These are phyloP conservation scores for Dasypogon diadema DNA, from an alignment of 2,888 invertebrate genomes.

Conservation along the genomic window DNA sequence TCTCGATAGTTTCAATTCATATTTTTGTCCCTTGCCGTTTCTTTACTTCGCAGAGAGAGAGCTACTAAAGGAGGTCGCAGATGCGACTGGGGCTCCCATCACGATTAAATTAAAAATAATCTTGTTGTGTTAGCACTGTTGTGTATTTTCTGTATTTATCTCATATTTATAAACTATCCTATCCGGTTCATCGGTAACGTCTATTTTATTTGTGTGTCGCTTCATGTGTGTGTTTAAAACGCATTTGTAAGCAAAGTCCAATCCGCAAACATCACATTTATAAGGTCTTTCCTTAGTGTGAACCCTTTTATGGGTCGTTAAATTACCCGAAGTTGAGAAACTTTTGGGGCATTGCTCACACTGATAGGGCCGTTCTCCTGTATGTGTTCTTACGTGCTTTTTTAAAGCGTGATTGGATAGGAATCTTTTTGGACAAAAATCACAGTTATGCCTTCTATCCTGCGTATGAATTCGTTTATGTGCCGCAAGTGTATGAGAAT, in stretches of 20 bases:
- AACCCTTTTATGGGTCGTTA: slow-evolving; percentile 51
- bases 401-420: slow-evolving; percentile 52
- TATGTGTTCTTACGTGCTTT: slow-evolving; percentile 54
- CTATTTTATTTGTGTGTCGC: slow-evolving; percentile 18
- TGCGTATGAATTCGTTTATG: slow-evolving; percentile 54
- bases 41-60: too few species aligned
- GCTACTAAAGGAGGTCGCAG: too few species aligned
- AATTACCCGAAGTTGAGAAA: slow-evolving; percentile 53
- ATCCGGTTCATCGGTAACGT: background rate
- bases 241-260: slow-evolving; percentile 48
- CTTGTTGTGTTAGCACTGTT: too few species aligned
- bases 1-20: too few species aligned
- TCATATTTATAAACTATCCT: background rate
- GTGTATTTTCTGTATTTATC: background rate
- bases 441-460: slow-evolving; percentile 51
- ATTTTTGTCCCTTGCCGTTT: too few species aligned
- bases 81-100: too few species aligned
- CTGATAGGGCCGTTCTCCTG: slow-evolving; percentile 54
- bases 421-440: slow-evolving; percentile 51
- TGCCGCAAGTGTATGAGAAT: slow-evolving; percentile 53
- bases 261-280: slow-evolving; percentile 46
- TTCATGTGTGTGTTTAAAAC: slow-evolving; percentile 55
- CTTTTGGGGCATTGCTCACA: slow-evolving; percentile 51
- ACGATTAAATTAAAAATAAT: too few species aligned
- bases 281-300: slow-evolving; percentile 54